Conservation (phyloP, 2,113 vertebrate species). For the Chinchilla lanigera region DNA sequence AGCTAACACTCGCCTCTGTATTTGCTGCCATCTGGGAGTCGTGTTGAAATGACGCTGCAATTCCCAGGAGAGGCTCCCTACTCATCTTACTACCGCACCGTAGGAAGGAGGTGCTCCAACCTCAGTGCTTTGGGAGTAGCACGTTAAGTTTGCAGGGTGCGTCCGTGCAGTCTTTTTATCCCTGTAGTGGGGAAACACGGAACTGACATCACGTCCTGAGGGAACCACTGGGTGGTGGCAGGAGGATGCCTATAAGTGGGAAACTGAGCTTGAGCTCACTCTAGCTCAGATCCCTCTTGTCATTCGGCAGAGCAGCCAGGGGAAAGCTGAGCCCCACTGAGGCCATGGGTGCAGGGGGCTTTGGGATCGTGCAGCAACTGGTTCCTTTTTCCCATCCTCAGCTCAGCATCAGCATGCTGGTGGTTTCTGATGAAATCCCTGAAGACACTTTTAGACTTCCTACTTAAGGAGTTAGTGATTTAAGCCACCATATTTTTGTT, state of each 20-base stretch:
- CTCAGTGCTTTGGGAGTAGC: rapidly evolving
- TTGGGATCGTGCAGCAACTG: background rate
- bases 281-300: background rate
- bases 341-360: background rate
- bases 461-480: background rate
- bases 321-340: rapidly evolving
- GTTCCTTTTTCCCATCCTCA: background rate
- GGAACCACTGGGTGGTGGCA: background rate
- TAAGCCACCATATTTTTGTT: background rate
- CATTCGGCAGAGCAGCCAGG: background rate
- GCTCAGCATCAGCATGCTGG: background rate
- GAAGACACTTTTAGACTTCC: background rate
- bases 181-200: background rate
- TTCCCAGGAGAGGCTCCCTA: background rate
- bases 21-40: background rate
- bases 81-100: rapidly evolving
- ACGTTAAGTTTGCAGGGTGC: background rate
- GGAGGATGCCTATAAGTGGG: no score
- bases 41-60: background rate
- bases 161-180: background rate
- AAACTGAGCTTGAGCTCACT: no score
- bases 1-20: background rate
- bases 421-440: background rate
- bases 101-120: background rate
- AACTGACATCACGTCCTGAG: background rate